phyloP scores from a whole-genome alignment of 2,113 vertebrate genomes.

The Bubo blakistoni region DNA sequence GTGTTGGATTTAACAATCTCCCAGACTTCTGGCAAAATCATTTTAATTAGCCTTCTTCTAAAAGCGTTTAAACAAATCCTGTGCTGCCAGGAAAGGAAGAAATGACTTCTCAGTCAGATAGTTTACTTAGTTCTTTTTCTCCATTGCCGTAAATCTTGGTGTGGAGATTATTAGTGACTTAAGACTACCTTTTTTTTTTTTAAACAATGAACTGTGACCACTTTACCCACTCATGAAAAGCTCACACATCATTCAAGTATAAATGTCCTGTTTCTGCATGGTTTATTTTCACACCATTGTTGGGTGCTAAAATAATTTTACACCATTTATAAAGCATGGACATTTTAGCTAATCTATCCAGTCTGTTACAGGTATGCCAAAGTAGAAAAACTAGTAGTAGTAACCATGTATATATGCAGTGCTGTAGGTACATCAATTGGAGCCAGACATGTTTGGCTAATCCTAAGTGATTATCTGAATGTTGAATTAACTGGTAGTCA shows the following conservation, averaged over 20 bases:
- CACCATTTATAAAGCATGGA: neutral
- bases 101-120: slow-evolving; percentile 73
- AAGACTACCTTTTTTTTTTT: slow-evolving; percentile 25
- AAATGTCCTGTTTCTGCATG: slow-evolving; percentile 55
- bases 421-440: neutral
- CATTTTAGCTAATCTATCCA: slow-evolving; percentile 7
- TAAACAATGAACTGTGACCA: slow-evolving; percentile 55
- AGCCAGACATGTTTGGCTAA: neutral
- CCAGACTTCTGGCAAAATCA: slow-evolving; percentile 72
- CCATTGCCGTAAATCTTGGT: slow-evolving; percentile 73
- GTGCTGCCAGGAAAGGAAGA: slow-evolving; percentile 66
- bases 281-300: slow-evolving; percentile 65
- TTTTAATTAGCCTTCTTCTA: slow-evolving; percentile 75
- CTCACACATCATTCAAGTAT: slow-evolving; percentile 49
- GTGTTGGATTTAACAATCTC: slow-evolving; percentile 54
- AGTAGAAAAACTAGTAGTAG: neutral
- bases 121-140: slow-evolving; percentile 74
- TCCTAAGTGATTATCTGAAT: neutral
- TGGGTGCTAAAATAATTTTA: slow-evolving; percentile 54
- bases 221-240: slow-evolving; percentile 48
- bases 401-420: neutral
- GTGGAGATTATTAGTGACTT: slow-evolving; percentile 68
- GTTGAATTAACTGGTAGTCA: neutral
- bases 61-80: slow-evolving; percentile 71
- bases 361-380: neutral